Base-by-base conservation (phyloP, 2,797 vertebrate species). In the Scarus forsteni region DNA sequence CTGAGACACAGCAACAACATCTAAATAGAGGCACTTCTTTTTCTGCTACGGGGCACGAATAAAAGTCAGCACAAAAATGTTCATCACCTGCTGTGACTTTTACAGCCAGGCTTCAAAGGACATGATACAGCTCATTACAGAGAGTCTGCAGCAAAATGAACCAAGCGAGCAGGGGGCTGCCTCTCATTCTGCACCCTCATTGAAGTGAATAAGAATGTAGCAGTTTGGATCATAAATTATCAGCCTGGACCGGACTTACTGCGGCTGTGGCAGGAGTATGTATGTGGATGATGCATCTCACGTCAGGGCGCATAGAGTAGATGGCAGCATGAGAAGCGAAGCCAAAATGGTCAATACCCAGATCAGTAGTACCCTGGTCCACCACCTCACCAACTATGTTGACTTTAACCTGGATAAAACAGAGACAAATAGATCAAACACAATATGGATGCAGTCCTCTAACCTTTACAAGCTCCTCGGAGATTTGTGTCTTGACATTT, bases 371-470 rank as follows among this genome's bases (percentile, higher is more conserved):
- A 38, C 98, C 97, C 78, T 97, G 96, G 81, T 98, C 97, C 89
- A 99, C 96, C 34, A 98, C 95, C 18, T 97, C 96, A 56, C 97
- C 97, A 1, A 98, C 92, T 74, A 99, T 97, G 91, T 99, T 98
- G 63, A 99, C 96, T 83, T 99, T 99, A 39, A 99, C 95, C 98
- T 98, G 74, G 39, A 74, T 6, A 60, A 15, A 27, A 36, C 13
- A 61, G n/a, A 43, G 64, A 60, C 42, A n/a, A 52, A 18, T 50
- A 15, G 49, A n/a, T 2, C 4, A 34, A 27, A 3, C 6, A 27
- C n/a, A 14, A 44, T 1, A 50, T 38, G 46, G 16, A 34, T 63
- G 44, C 43, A 39, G 13, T 27, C 27, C 8, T 44, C 5, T 42
- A 40, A 13, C 10, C 3, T 16, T 39, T 39, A 39, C 7, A 10